Evolutionary conservation across 2,888 invertebrate genomes (phyloP).

Genomic region (Oxytorus armatus): DNA sequence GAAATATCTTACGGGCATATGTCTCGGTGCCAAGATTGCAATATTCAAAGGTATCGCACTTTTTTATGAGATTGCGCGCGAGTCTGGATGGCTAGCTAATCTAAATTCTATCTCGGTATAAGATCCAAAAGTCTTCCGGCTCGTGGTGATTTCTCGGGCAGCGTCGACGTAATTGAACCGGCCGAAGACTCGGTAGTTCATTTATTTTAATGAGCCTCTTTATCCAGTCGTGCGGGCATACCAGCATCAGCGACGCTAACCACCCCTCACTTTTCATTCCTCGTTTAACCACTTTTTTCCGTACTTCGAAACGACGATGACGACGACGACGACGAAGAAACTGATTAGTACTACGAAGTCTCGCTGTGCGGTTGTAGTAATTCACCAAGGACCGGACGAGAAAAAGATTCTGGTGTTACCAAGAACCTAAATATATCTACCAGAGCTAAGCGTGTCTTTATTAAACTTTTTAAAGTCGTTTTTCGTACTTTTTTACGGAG

Average conservation of each 20-base stretch:
- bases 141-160: slow-evolving; percentile 40
- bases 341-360: slow-evolving; percentile 46
- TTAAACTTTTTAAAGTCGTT: slow-evolving; percentile 60
- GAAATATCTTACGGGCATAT: neutral
- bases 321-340: slow-evolving; percentile 17
- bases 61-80: slow-evolving; percentile 30
- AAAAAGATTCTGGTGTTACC: slow-evolving; percentile 16
- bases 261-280: slow-evolving; percentile 48
- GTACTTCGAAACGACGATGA: slow-evolving; percentile 3
- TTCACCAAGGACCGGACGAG: slow-evolving; percentile 1
- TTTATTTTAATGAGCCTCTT: slow-evolving; percentile 76
- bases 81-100: slow-evolving; percentile 49
- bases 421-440: neutral
- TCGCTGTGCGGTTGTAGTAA: slow-evolving; percentile 4
- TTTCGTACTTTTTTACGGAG: slow-evolving; percentile 31
- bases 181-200: slow-evolving; percentile 73
- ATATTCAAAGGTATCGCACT: slow-evolving; percentile 44
- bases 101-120: slow-evolving; percentile 60
- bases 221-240: slow-evolving; percentile 59
- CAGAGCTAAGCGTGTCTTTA: slow-evolving; percentile 54
- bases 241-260: slow-evolving; percentile 37
- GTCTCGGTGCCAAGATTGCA: slow-evolving; percentile 11
- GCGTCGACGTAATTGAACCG: slow-evolving; percentile 73
- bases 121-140: slow-evolving; percentile 46
- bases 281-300: slow-evolving; percentile 56